phyloP scores from a whole-genome alignment of 2,113 vertebrate species.

The Strigops habroptila region DNA sequence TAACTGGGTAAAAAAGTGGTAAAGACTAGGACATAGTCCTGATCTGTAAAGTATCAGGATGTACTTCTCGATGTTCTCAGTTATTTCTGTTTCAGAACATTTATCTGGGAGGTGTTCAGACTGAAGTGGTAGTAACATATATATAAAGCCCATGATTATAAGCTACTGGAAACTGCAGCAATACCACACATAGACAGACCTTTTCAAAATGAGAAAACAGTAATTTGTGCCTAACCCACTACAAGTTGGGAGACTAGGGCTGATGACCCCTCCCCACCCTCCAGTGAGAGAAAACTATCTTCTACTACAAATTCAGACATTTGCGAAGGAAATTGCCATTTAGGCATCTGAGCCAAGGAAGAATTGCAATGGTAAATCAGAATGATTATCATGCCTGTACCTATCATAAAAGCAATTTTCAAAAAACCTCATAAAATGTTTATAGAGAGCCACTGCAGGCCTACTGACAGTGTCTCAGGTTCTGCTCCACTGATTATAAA shows the following conservation, averaged over 20 bases:
- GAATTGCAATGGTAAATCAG: neutral
- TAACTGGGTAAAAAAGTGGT: neutral
- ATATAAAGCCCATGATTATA: neutral
- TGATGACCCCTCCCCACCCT: neutral
- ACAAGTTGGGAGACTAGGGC: neutral
- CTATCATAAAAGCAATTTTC: neutral
- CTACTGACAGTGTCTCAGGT: neutral
- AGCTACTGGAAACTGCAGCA: neutral
- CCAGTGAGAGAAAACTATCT: neutral
- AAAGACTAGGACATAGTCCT: neutral
- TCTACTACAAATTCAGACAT: neutral
- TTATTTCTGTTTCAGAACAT: neutral
- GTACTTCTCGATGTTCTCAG: neutral
- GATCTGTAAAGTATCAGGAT: neutral
- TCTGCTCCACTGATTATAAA: neutral
- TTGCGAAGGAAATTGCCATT: neutral
- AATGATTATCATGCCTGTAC: neutral
- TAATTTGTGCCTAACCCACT: neutral
- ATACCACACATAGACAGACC: neutral
- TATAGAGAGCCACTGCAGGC: neutral
- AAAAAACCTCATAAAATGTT: neutral
- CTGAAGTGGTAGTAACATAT: neutral
- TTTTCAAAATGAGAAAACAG: neutral
- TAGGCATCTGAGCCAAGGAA: neutral
- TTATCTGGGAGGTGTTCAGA: neutral